Evolutionary conservation across 1,140 invertebrate species (phyloP), one percentile per base, ranked within the genome.

Genomic region (Sycophaga agraensis): DNA sequence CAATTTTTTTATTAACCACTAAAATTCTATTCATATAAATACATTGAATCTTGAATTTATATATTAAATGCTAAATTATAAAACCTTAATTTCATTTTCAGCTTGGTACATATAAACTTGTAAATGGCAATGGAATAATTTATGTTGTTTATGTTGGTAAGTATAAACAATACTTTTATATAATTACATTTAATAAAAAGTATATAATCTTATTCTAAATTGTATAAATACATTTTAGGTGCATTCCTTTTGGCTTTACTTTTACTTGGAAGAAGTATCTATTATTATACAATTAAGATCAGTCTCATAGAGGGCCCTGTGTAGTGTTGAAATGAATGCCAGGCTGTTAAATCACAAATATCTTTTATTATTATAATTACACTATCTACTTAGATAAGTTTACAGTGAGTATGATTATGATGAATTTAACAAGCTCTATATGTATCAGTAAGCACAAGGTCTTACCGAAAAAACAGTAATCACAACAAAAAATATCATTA

Each of bases 251-350:
- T 93, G 54, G 86, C 90, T 12, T 70, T 91, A 17, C 74, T 91
- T 40, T 85, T 92, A 45, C 83, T 92, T 56, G 86, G 86, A 59
- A 87, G 93, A 68, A 89, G 91, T 70, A 81, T 93, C 66, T 95
- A 94, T 79, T 94, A 94, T 79, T 93, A 88, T 81, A 88, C 88
- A 49, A 93, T 96, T 87, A 95, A 93, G 83, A 89, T 93, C 39
- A 94, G 91, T 82, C 82, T 85, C 56, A 92, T 94, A 72, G 91
- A 93, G 73, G 90, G 90, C 61, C 89, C 91, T 22, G 88, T 90
- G 85, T 90, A 87, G 72, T 75, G 62, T 56, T 59, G 42, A 59
- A 53, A 59, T n/a, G 37, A 49, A 45, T 51, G 48, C 28, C 51
- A 63, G 61, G 55, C 61, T 63, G 61, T 57, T 63, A 56, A 5